phyloP scores from a whole-genome alignment of 2,888 invertebrate species.

The Colletes collaris region DNA sequence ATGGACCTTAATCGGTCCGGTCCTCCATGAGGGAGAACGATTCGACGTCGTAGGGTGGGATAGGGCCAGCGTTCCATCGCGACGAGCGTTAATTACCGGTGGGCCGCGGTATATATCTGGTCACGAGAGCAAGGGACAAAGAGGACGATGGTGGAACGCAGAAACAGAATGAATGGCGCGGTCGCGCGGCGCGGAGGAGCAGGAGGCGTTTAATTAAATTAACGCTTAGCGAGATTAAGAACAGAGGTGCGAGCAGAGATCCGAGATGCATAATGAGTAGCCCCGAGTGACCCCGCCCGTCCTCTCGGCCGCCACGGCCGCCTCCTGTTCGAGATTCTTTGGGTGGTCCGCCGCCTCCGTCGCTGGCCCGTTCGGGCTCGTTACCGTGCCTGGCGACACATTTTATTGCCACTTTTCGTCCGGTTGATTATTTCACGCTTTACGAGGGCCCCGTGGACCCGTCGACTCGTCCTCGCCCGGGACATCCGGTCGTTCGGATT shows the following conservation, averaged over 20 bases:
- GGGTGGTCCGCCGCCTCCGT: slow-evolving; percentile 80
- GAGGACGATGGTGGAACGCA: slow-evolving; percentile 59
- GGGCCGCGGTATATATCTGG: slow-evolving; percentile 68
- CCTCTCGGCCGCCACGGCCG: slow-evolving; percentile 57
- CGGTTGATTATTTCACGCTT: slow-evolving; percentile 80
- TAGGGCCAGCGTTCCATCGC: slow-evolving; percentile 36
- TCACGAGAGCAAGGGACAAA: slow-evolving; percentile 48
- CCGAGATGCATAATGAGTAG: slow-evolving; percentile 82
- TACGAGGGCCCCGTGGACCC: slow-evolving; percentile 73
- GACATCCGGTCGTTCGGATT: slow-evolving; percentile 65
- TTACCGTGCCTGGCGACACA: slow-evolving; percentile 79
- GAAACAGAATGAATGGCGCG: slow-evolving; percentile 67
- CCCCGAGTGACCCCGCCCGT: slow-evolving; percentile 74
- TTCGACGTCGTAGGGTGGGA: slow-evolving; percentile 12
- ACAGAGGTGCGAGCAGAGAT: slow-evolving; percentile 82
- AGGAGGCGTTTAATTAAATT: slow-evolving; percentile 82
- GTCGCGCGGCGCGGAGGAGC: slow-evolving; percentile 55
- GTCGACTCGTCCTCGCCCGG: slow-evolving; percentile 32
- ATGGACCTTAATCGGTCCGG: slow-evolving; percentile 7
- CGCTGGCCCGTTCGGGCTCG: slow-evolving; percentile 75
- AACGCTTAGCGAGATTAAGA: slow-evolving; percentile 83
- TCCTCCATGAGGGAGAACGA: slow-evolving; percentile 10
- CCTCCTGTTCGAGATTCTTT: slow-evolving; percentile 77
- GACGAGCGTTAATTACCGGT: slow-evolving; percentile 63
- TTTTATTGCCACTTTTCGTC: slow-evolving; percentile 81